A percentile compares a stretch with the other conserved stretches of the same genome.
Conservation (phyloP, 2,113 vertebrate species). For the Leiothrix lutea region DNA sequence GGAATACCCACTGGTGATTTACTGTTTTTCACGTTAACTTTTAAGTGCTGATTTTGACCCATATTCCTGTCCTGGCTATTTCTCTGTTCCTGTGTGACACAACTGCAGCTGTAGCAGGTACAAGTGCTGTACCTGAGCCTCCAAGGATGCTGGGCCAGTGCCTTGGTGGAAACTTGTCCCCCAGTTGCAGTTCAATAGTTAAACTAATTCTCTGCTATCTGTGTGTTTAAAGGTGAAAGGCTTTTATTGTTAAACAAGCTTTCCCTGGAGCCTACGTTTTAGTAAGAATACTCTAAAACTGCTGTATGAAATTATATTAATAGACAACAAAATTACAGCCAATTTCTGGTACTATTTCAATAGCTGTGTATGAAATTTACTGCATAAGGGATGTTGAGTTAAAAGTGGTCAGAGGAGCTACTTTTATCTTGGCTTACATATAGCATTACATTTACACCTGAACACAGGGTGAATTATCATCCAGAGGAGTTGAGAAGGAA, state of each 20-base stretch:
- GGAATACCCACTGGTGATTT: background rate
- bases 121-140: background rate
- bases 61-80: background rate
- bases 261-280: background rate
- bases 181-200: background rate
- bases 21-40: slow-evolving; percentile 13
- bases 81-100: background rate
- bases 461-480: slow-evolving; percentile 67
- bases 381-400: slow-evolving; percentile 58
- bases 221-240: background rate
- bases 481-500: slow-evolving; percentile 65
- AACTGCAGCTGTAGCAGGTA: background rate
- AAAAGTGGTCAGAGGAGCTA: slow-evolving; percentile 57
- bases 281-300: slow-evolving; percentile 16
- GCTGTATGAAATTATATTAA: slow-evolving; percentile 22
- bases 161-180: background rate
- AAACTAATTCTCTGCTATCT: slow-evolving; percentile 11
- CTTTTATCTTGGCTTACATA: slow-evolving; percentile 63
- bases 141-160: background rate
- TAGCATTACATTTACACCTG: slow-evolving; percentile 68
- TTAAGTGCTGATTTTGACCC: slow-evolving; percentile 49
- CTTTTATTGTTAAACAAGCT: slow-evolving; percentile 41
- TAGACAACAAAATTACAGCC: slow-evolving; percentile 45
- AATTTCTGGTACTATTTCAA: slow-evolving; percentile 38
- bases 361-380: slow-evolving; percentile 54